phyloP scores from a whole-genome alignment of 2,797 vertebrate species.

The Spinus pinus region DNA sequence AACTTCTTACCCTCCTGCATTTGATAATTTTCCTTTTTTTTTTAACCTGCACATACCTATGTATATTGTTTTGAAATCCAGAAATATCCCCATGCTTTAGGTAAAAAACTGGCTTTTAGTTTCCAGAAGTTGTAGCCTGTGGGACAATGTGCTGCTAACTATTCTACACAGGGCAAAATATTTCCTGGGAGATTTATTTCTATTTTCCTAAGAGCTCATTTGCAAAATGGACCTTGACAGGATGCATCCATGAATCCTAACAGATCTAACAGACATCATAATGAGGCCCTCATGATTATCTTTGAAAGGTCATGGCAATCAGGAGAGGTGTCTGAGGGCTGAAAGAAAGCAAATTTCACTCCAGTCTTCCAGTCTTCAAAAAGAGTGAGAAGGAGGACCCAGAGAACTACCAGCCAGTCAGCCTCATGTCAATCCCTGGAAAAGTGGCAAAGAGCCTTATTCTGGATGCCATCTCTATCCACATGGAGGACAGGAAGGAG shows the following conservation, averaged over 20 bases:
- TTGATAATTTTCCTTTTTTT: background rate
- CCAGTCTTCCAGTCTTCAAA: background rate
- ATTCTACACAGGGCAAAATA: background rate
- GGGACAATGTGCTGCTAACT: background rate
- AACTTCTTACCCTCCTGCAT: background rate
- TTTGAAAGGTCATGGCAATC: background rate
- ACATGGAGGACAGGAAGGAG: background rate
- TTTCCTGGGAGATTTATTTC: background rate
- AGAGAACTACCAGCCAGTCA: background rate
- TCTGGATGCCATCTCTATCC: background rate
- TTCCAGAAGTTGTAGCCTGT: background rate
- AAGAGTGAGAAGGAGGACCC: background rate
- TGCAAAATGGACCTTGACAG: rapidly evolving
- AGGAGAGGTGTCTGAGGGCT: background rate
- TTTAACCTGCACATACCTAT: background rate
- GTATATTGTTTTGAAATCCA: background rate
- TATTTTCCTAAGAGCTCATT: background rate
- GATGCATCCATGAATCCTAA: background rate
- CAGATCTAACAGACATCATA: background rate
- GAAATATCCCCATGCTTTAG: background rate
- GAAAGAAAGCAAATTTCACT: background rate
- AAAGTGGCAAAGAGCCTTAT: background rate
- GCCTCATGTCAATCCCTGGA: background rate
- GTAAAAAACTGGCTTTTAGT: background rate
- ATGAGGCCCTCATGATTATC: rapidly evolving